phyloP scores from a whole-genome alignment of 2,113 vertebrate species.

The Gymnocephalus cernua region DNA sequence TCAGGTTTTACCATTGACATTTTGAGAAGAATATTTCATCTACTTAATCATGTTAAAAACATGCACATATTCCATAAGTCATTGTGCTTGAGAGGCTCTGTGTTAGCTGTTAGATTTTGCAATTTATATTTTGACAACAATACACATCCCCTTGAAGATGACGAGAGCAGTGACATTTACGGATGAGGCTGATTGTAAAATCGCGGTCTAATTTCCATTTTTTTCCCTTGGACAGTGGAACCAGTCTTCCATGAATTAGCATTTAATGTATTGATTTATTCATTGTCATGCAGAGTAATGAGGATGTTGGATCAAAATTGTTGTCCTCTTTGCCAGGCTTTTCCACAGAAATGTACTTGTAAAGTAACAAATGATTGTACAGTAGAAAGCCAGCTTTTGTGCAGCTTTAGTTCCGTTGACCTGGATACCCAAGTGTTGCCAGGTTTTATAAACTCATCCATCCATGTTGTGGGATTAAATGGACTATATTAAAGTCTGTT shows the following conservation, averaged over 20 bases:
- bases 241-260: conserved; percentile 63
- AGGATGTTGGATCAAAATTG: conserved; percentile 63
- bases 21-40: background rate
- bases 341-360: conserved; percentile 74
- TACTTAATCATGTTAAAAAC: conserved; percentile 6
- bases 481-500: conserved; percentile 68
- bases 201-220: conserved; percentile 59
- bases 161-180: conserved; percentile 57
- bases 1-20: conserved; percentile 16
- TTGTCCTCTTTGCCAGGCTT: conserved; percentile 63
- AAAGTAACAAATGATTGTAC: conserved; percentile 74
- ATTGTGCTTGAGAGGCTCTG: background rate
- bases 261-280: conserved; percentile 79
- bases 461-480: conserved; percentile 69
- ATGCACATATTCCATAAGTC: conserved; percentile 25
- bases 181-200: conserved; percentile 53
- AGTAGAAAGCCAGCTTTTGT: conserved; percentile 69
- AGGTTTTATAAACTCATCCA: conserved; percentile 73
- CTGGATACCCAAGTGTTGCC: conserved; percentile 69
- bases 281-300: conserved; percentile 72
- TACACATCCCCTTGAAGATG: conserved; percentile 14
- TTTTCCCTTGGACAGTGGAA: conserved; percentile 51
- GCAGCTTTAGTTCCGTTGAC: conserved; percentile 67
- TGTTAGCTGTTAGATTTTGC: conserved; percentile 26
- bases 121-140: conserved; percentile 52